A percentile compares a stretch with the other conserved stretches of the same genome.
Conservation (phyloP, 2,797 vertebrate species). For the Ciconia nigra region DNA sequence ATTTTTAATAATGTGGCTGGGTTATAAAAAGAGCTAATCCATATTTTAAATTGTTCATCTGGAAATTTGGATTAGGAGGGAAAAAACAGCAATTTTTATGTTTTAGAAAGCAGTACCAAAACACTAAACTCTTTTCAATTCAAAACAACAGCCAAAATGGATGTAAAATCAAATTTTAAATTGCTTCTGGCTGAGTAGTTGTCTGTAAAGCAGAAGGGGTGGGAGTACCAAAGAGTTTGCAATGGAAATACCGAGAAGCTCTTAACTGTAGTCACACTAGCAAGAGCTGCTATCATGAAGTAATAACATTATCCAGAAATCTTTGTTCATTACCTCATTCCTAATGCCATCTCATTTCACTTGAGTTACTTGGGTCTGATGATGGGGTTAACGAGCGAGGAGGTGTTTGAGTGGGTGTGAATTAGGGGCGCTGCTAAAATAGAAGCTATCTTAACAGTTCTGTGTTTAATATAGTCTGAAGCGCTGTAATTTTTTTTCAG, state of each 20-base stretch:
- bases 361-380: conserved; percentile 25
- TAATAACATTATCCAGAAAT: conserved; percentile 35
- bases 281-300: conserved; percentile 10
- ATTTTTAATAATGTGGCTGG: neutral
- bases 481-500: conserved; percentile 16
- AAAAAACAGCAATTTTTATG: neutral
- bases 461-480: conserved; percentile 32
- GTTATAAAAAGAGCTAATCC: conserved; percentile 17
- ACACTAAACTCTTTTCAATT: neutral
- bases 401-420: conserved; percentile 36
- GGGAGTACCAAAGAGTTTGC: conserved; percentile 5
- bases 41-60: conserved; percentile 24
- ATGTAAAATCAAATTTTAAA: conserved; percentile 37
- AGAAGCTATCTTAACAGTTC: conserved; percentile 34
- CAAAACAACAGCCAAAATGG: neutral
- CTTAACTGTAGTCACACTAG: neutral
- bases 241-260: conserved; percentile 26
- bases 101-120: conserved; percentile 17
- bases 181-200: neutral
- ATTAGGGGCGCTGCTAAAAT: conserved; percentile 32
- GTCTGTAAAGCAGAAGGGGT: neutral
- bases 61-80: conserved; percentile 22
- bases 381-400: conserved; percentile 8
- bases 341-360: conserved; percentile 20
- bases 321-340: conserved; percentile 38